Base-by-base conservation (phyloP, 2,888 invertebrate genomes). In the Pandemis corylana region DNA sequence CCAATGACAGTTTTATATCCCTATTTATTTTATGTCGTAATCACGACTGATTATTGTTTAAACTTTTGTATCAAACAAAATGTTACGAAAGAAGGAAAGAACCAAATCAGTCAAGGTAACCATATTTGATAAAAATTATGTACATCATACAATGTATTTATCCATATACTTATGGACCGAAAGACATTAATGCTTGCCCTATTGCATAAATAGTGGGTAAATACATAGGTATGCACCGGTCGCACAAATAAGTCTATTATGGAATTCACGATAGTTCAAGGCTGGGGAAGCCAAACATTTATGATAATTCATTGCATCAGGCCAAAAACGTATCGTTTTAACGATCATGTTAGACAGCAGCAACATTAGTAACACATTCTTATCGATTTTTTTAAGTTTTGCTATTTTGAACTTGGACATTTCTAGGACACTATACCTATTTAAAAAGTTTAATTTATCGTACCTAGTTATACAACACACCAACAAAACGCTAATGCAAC, bases 311-410 rank as follows among this genome's bases (percentile, higher is more conserved):
- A 36, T 74, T 70, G 61, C 65, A 70, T 62, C 59, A 59, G 28
- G 59, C 65, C 49, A n/a, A 74, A 49, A 65, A 42, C n/a, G 53
- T 36, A 72, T 61, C 20, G 28, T n/a, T 79, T 66, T 28, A 80
- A 76, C 80, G 77, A 77, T 75, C 81, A 78, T 79, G 76, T 65
- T 65, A 28, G 49, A 65, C 46, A n/a, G 36, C 15, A 13, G 56
- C 28, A 13, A 65, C 46, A 65, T 59, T 59, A 56, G 20, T 59
- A 28, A 28, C n/a, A 41, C n/a, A 62, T 36, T 41, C 41, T 41
- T n/a, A 41, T 62, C 7, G 20, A 1, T 51, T 36, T 64, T 46
- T 65, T 65, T 65, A 7, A 20, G 13, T 7, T 49, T 49, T 46
- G 13, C 49, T 46, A 36, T 28, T 56, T 12, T 28, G 5, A 12